Evolutionary conservation across 2,113 vertebrate species (phyloP).

Genomic region (Balaeniceps rex): DNA sequence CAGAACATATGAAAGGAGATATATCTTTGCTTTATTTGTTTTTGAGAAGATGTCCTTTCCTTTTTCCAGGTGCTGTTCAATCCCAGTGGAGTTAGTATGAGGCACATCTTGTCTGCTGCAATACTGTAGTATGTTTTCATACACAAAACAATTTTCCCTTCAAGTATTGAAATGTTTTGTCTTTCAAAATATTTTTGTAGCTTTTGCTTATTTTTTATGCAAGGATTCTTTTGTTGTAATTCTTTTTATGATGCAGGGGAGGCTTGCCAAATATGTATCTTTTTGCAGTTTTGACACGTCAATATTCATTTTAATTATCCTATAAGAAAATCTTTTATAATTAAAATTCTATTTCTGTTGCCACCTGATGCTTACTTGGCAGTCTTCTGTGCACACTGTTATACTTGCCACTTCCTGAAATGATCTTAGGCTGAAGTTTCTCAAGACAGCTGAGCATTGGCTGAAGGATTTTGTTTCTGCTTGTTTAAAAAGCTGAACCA

Average conservation of each 20-base stretch:
- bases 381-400: neutral
- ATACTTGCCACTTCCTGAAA: neutral
- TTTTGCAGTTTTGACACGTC: neutral
- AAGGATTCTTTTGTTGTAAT: neutral
- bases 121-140: neutral
- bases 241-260: neutral
- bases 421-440: neutral
- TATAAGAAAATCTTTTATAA: neutral
- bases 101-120: neutral
- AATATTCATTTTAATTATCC: neutral
- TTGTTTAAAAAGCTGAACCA: neutral
- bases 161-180: neutral
- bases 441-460: neutral
- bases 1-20: neutral
- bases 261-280: neutral
- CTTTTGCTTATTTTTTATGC: neutral
- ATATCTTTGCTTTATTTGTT: accelerated
- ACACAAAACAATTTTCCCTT: neutral
- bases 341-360: neutral
- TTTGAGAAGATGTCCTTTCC: neutral
- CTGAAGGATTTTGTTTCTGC: neutral
- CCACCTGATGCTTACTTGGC: neutral
- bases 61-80: neutral
- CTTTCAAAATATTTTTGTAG: neutral
- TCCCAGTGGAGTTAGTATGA: neutral